Conservation (phyloP, 2,113 vertebrate genomes). For the Dolichotis patagonum region DNA sequence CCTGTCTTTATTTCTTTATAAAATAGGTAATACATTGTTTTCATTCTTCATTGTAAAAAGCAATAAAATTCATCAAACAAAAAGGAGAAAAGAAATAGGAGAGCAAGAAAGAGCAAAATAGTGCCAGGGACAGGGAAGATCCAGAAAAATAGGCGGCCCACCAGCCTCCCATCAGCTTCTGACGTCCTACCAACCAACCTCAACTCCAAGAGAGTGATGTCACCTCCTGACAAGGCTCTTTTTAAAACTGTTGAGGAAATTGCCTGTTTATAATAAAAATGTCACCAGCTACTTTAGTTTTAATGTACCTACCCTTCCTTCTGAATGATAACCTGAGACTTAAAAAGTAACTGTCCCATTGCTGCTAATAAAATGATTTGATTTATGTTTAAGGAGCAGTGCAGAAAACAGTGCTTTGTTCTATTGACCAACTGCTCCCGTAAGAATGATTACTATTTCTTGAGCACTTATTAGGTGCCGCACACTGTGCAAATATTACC, state of each 20-base stretch:
- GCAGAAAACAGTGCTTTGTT: not conserved
- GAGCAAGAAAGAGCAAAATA: not conserved
- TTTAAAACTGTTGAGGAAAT: not conserved
- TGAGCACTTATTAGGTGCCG: not conserved
- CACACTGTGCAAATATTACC: not conserved
- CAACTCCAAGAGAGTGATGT: not conserved
- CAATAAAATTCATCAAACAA: not conserved
- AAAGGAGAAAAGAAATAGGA: not conserved
- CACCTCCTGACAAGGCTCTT: not conserved
- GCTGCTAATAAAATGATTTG: not conserved
- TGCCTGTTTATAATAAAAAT: not conserved
- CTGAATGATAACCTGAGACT: not conserved
- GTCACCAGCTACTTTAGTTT: not conserved
- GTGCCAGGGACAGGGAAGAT: not conserved
- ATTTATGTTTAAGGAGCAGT: not conserved
- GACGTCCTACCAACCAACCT: not conserved
- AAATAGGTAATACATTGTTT: not conserved
- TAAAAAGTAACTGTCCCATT: not conserved
- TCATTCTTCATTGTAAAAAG: not conserved
- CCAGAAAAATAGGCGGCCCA: fast-evolving
- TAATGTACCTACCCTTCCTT: not conserved
- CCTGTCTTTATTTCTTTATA: not conserved
- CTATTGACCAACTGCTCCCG: not conserved
- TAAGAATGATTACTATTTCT: not conserved
- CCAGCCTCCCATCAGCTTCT: not conserved